Evolutionary conservation across 2,888 invertebrate species (phyloP), one percentile per base, ranked within the genome.

Genomic region (Lepetodrilus schrolli): DNA sequence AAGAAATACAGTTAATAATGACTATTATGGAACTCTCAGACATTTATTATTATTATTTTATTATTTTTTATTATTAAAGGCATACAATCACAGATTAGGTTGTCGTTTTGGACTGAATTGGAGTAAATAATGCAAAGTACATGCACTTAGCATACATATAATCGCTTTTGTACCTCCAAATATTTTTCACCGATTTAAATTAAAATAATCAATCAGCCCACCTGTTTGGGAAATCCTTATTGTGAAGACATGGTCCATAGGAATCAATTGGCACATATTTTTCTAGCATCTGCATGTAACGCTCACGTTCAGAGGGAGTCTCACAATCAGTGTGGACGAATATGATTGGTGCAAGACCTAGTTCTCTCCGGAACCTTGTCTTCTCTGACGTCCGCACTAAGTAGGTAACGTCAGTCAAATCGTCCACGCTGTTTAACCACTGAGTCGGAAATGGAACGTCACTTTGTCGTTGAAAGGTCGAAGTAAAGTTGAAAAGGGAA

Each of bases 311-410:
- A 0, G 88, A 87, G 0, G 88, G 85, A 2, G 84, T 84, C 49
- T 81, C 78, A 70, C 88, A 88, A 69, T 88, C 87, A 50, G 86
- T 87, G 47, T 88, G 88, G 10, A 88, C 78, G 68, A 87, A 89
- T 26, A 88, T 51, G 47, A 88, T 77, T 3, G 89, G 86, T 3
- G 89, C 88, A 38, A 86, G 72, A 1, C 83, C 83, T 30, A 82
- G 74, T 50, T 72, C 51, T 10, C 78, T 69, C 37, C 79, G 73
- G 7, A 77, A 71, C 83, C 93, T 93, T 84, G 94, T 94, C 43
- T 91, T 87, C 13, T 91, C 87, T 8, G 43, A 43, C 43, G 43
- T 43, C 43, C 43, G 43, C 43, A 43, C 43, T 43, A 43, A 43
- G 17, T 43, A 43, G 43, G 43, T 43, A 4, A 43, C 43, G 43